These are phyloP conservation scores for Dasysyrphus albostriatus DNA, from an alignment of 2,888 invertebrate genomes.

Conservation along the genomic window DNA sequence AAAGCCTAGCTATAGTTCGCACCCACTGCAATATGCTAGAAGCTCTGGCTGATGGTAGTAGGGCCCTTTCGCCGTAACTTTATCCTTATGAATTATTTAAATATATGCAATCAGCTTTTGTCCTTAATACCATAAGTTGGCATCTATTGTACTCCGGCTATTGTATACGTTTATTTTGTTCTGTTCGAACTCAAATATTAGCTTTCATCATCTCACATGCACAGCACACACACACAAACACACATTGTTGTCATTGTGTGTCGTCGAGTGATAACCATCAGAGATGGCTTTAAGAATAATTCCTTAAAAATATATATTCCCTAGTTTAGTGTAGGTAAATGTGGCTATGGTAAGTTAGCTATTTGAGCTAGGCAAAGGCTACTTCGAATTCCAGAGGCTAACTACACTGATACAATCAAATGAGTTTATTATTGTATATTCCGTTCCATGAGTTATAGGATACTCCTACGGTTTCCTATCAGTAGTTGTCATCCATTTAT, in stretches of 20 bases:
- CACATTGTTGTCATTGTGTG: not conserved
- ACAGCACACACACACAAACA: not conserved
- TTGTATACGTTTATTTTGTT: conserved; percentile 24
- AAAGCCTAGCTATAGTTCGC: not conserved
- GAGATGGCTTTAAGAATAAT: conserved; percentile 34
- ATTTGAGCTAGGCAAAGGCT: not conserved
- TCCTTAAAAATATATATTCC: conserved; percentile 22
- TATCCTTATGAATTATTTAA: conserved; percentile 60
- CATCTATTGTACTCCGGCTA: conserved; percentile 39
- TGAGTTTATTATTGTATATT: conserved; percentile 44
- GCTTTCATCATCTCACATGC: not conserved
- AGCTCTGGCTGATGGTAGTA: not conserved
- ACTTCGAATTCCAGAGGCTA: not conserved
- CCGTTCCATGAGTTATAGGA: conserved; percentile 33
- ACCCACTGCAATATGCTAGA: not conserved
- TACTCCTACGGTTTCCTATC: not conserved
- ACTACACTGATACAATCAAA: conserved; percentile 25
- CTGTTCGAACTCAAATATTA: conserved; percentile 28
- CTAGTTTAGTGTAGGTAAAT: not conserved
- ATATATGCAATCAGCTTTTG: conserved; percentile 35
- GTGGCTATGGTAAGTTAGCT: not conserved
- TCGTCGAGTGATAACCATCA: not conserved
- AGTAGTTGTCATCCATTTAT: not conserved
- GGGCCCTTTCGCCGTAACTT: conserved; percentile 42
- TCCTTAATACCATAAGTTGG: conserved; percentile 43